Conservation (phyloP, 2,797 vertebrate species). For the Myiotriccus ornatus region DNA sequence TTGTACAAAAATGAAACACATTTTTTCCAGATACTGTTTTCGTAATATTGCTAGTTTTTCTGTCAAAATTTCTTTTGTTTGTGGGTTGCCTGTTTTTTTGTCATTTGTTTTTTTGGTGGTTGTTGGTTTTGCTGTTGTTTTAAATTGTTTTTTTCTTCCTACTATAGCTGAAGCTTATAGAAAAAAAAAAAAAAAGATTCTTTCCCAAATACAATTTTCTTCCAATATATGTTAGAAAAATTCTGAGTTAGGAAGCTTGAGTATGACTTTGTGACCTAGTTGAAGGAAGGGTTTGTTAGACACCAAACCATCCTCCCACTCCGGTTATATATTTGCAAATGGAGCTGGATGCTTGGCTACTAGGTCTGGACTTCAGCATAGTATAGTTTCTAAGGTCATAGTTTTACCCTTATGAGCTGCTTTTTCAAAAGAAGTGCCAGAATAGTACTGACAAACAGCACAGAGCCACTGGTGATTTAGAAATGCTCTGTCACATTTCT, state of each 20-base stretch:
- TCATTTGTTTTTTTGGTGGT: not conserved
- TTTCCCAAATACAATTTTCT: not conserved
- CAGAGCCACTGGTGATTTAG: not conserved
- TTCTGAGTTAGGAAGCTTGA: not conserved
- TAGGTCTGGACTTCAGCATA: not conserved
- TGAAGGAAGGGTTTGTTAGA: not conserved
- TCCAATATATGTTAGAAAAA: not conserved
- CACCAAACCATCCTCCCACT: not conserved
- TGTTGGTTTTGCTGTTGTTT: no score
- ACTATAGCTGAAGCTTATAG: not conserved
- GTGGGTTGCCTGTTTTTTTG: not conserved
- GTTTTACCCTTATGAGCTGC: not conserved
- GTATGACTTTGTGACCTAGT: not conserved
- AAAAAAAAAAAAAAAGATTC: not conserved
- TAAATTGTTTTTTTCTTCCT: not conserved
- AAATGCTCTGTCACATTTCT: not conserved
- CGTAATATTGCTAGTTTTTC: not conserved
- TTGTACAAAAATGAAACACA: not conserved
- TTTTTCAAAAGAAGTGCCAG: not conserved
- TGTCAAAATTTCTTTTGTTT: not conserved
- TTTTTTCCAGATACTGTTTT: not conserved
- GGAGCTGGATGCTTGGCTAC: not conserved
- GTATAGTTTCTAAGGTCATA: not conserved
- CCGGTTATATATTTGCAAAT: not conserved
- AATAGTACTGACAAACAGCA: not conserved